Percentiles rank a stretch among this genome's conserved stretches.
Evolutionary conservation across 2,113 vertebrate genomes (phyloP).

Genomic region (Macaca mulatta): DNA sequence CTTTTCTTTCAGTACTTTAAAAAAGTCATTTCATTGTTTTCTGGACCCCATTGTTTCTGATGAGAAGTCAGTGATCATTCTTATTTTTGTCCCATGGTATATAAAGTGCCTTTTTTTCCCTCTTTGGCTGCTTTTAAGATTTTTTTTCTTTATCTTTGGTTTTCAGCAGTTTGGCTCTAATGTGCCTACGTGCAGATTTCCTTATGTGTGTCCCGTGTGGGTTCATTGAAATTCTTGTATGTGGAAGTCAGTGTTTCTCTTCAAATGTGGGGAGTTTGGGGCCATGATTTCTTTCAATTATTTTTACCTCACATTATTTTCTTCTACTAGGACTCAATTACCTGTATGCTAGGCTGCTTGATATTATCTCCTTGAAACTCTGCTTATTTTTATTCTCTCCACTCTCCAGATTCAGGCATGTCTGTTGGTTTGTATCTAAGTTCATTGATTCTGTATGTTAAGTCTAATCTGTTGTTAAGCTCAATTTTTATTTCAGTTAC

Average conservation of each 20-base stretch:
- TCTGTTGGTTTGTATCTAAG: not conserved
- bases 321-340: not conserved
- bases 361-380: not conserved
- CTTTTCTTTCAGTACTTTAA: not conserved
- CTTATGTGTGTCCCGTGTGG: not conserved
- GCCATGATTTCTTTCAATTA: not conserved
- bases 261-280: not conserved
- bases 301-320: not conserved
- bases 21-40: conserved; percentile 27
- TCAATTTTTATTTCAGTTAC: not conserved
- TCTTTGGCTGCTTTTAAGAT: not conserved
- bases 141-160: conserved; percentile 8
- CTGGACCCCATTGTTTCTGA: not conserved
- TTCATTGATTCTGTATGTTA: not conserved
- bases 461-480: not conserved
- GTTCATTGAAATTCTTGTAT: not conserved
- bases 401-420: not conserved
- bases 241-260: conserved; percentile 16
- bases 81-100: not conserved
- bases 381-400: not conserved
- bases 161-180: not conserved
- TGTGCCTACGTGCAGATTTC: not conserved
- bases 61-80: conserved; percentile 38
- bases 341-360: not conserved
- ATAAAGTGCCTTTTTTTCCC: not conserved